Evolutionary conservation across 2,113 vertebrate genomes (phyloP).

Genomic region (Gopherus evgoodei): DNA sequence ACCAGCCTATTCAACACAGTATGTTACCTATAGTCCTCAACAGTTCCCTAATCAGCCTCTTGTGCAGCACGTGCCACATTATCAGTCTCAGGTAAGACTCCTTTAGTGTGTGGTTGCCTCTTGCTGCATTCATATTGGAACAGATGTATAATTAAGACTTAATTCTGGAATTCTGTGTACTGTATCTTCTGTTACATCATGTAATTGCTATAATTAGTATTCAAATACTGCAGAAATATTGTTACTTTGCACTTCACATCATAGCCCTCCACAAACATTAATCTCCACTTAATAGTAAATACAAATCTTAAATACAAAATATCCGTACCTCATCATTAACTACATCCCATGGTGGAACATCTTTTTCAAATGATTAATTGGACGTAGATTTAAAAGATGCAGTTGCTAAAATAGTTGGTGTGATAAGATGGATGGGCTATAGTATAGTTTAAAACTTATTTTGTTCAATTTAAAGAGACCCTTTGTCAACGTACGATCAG

Average conservation of each 20-base stretch:
- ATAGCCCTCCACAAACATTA: neutral
- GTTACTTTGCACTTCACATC: neutral
- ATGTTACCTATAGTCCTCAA: slow-evolving; percentile 95
- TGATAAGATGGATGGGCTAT: neutral
- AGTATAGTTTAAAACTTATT: neutral
- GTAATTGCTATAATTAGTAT: neutral
- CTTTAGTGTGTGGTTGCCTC: rapidly evolving
- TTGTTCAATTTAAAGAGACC: neutral
- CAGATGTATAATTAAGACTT: neutral
- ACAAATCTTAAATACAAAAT: neutral
- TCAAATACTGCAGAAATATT: neutral
- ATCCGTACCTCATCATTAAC: neutral
- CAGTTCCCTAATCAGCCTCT: slow-evolving; percentile 96
- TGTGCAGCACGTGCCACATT: slow-evolving; percentile 96
- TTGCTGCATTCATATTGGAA: neutral
- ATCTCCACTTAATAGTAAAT: neutral
- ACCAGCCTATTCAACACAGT: slow-evolving; percentile 94
- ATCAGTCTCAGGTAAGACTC: slow-evolving; percentile 93
- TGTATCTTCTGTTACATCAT: neutral
- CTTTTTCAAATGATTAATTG: neutral
- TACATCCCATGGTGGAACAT: neutral
- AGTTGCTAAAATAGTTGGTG: neutral
- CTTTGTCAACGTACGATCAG: neutral
- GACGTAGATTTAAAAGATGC: neutral
- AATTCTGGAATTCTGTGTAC: neutral